A percentile compares a stretch with the other conserved stretches of the same genome.
These are phyloP conservation scores for Drosophila orosa DNA, from an alignment of 1,140 invertebrate species.

Conservation along the genomic window DNA sequence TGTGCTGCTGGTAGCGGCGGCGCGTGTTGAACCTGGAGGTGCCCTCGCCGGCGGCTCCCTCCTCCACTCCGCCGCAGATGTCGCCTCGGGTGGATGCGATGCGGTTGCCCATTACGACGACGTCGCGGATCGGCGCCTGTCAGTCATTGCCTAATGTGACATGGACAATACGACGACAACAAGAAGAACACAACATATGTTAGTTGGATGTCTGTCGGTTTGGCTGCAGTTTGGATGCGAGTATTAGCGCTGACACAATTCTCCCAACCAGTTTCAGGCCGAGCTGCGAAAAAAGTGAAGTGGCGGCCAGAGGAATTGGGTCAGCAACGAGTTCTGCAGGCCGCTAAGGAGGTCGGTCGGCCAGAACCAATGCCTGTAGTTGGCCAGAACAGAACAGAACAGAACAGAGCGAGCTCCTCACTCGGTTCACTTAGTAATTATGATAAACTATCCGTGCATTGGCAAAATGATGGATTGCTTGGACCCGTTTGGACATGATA, in stretches of 20 bases:
- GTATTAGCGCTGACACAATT: constrained; percentile 42
- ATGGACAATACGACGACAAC: constrained; percentile 30
- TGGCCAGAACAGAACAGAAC: constrained; percentile 20
- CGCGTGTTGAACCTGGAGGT: constrained; percentile 61
- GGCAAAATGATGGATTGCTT: constrained; percentile 61
- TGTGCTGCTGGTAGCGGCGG: constrained; percentile 70
- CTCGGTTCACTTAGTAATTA: constrained; percentile 57
- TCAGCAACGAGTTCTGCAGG: constrained; percentile 55
- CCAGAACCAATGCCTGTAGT: constrained; percentile 55
- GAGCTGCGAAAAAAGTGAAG: constrained; percentile 70
- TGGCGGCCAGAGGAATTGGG: constrained; percentile 63
- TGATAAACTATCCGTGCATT: constrained; percentile 63
- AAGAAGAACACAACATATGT: constrained; percentile 26
- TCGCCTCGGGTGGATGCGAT: constrained; percentile 38
- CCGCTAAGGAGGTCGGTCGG: constrained; percentile 56
- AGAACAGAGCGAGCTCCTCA: constrained; percentile 12
- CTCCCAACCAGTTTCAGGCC: constrained; percentile 61
- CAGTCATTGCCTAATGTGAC: constrained; percentile 73
- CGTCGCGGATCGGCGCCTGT: constrained; percentile 47
- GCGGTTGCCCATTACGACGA: constrained; percentile 70
- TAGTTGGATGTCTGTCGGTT: constrained; percentile 21
- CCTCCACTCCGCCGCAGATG: constrained; percentile 6
- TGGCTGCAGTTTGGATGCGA: constrained; percentile 18
- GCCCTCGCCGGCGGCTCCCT: constrained; percentile 25
- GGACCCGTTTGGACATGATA: constrained; percentile 51